A percentile compares a stretch with the other conserved stretches of the same genome.
Conservation (phyloP, 2,888 invertebrate species). For the Stegana nigrithorax region DNA sequence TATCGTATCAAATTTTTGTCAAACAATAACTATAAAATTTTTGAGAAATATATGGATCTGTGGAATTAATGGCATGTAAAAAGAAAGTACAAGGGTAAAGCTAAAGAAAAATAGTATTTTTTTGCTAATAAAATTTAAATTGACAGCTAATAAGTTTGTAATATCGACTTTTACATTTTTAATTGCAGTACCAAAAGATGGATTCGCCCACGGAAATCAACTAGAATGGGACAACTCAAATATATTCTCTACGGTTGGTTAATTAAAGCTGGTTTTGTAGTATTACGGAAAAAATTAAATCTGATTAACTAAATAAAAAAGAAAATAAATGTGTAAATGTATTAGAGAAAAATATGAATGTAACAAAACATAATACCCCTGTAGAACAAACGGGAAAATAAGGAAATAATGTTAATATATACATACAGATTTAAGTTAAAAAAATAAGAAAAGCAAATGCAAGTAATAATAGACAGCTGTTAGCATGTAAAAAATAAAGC, state of each 20-base stretch:
- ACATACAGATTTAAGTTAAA: too few relatives aligned
- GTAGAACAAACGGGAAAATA: not conserved
- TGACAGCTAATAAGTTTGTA: too few relatives aligned
- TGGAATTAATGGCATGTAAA: too few relatives aligned
- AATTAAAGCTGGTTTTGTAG: slow-evolving; percentile 39
- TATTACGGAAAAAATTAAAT: slow-evolving; percentile 26
- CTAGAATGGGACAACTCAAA: slow-evolving; percentile 84
- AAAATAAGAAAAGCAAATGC: not conserved
- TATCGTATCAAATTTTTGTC: too few relatives aligned
- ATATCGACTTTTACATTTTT: slow-evolving; percentile 10
- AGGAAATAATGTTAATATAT: not conserved
- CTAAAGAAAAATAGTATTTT: too few relatives aligned
- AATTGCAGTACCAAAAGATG: slow-evolving; percentile 61
- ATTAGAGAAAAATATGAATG: slow-evolving; percentile 28
- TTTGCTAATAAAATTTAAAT: not conserved
- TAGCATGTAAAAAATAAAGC: too few relatives aligned
- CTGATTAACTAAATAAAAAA: slow-evolving; percentile 32
- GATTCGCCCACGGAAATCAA: slow-evolving; percentile 81
- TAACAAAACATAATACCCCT: slow-evolving; percentile 22
- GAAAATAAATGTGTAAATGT: slow-evolving; percentile 38
- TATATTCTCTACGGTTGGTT: slow-evolving; percentile 70
- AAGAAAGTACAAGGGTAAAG: too few relatives aligned
- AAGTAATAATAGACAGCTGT: not conserved
- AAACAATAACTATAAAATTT: too few relatives aligned
- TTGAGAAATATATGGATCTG: too few relatives aligned